These are phyloP conservation scores for Zaprionus bogoriensis DNA, from an alignment of 2,888 invertebrate genomes.

Conservation along the genomic window DNA sequence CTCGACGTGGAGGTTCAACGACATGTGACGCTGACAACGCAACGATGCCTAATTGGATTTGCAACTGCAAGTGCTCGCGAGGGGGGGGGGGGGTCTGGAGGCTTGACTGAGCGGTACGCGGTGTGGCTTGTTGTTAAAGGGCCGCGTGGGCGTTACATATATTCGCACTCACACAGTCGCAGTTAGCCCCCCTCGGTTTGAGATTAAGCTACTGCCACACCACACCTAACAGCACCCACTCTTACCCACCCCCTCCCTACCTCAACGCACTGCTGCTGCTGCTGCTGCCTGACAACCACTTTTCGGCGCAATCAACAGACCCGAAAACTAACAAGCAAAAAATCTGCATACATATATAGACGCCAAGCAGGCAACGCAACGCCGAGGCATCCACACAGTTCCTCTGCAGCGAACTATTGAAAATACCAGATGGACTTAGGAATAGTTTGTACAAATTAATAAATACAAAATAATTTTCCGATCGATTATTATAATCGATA, in stretches of 20 bases:
- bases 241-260: too few relatives aligned
- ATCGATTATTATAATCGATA: too few relatives aligned
- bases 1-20: slow-evolving; percentile 60
- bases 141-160: background rate
- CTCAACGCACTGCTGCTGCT: background rate
- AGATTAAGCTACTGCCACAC: background rate
- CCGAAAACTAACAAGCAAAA: slow-evolving; percentile 21
- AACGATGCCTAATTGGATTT: slow-evolving; percentile 70
- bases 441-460: too few relatives aligned
- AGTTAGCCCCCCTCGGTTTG: background rate
- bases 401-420: too few relatives aligned
- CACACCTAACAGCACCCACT: too few relatives aligned
- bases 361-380: background rate
- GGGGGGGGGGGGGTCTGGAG: background rate
- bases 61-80: slow-evolving; percentile 45
- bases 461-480: too few relatives aligned
- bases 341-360: background rate
- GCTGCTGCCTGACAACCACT: slow-evolving; percentile 32
- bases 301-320: slow-evolving; percentile 64
- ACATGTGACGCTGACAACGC: slow-evolving; percentile 64
- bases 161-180: background rate
- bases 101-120: background rate
- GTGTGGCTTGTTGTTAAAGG: background rate
- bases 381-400: too few relatives aligned
- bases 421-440: too few relatives aligned